Conservation (phyloP, 2,888 invertebrate species). For the Torymus tubicola region DNA sequence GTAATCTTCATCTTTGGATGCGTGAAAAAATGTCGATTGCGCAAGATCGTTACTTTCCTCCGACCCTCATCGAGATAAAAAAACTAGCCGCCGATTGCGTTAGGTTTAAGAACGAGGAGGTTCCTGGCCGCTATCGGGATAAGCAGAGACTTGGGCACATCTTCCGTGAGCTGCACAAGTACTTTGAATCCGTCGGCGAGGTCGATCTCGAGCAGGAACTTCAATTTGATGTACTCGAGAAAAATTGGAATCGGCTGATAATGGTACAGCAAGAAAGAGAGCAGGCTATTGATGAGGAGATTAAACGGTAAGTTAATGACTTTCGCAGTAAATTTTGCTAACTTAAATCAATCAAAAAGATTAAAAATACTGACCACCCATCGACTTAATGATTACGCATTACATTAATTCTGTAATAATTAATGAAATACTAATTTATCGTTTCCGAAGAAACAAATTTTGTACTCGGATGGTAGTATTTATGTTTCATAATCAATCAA, state of each 20-base stretch:
- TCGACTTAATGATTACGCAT: too few species aligned
- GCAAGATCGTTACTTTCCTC: constrained; percentile 94
- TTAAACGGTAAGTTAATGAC: constrained; percentile 80
- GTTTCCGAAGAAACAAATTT: too few species aligned
- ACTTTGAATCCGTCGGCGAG: constrained; percentile 91
- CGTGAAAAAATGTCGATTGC: constrained; percentile 91
- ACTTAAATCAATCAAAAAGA: too few species aligned
- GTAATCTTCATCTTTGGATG: constrained; percentile 92
- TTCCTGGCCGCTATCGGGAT: constrained; percentile 92
- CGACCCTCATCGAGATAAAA: constrained; percentile 96
- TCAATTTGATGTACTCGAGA: constrained; percentile 91
- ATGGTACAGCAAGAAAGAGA: constrained; percentile 94
- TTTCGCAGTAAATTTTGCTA: too few species aligned
- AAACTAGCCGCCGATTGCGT: constrained; percentile 94
- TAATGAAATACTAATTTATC: too few species aligned
- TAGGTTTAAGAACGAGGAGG: constrained; percentile 95
- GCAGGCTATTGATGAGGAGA: constrained; percentile 92
- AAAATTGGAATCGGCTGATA: constrained; percentile 92
- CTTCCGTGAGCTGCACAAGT: constrained; percentile 91
- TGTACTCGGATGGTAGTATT: too few species aligned
- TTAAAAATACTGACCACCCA: too few species aligned
- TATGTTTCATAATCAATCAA: too few species aligned
- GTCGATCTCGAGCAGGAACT: constrained; percentile 91
- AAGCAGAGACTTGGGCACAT: constrained; percentile 92
- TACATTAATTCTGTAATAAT: too few species aligned